phyloP scores from a whole-genome alignment of 2,888 invertebrate species.

The Ecdyonurus torrentis region DNA sequence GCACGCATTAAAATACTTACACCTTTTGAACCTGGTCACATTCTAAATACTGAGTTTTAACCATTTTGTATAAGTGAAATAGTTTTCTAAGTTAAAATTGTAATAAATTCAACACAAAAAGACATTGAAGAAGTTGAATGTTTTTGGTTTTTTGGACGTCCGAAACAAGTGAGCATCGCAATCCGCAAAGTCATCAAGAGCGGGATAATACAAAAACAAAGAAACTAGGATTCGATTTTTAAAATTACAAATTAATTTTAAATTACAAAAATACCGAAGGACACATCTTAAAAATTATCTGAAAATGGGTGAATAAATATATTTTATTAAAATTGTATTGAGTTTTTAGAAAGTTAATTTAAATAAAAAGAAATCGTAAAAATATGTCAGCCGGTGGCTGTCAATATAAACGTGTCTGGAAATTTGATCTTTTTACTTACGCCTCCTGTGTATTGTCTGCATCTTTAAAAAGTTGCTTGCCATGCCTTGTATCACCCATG shows the following conservation, averaged over 20 bases:
- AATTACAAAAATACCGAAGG: neutral
- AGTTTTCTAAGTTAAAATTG: too few relatives aligned
- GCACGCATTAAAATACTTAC: neutral
- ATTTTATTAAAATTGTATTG: too few relatives aligned
- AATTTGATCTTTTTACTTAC: neutral
- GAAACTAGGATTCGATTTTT: neutral
- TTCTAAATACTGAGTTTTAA: neutral
- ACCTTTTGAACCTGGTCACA: neutral
- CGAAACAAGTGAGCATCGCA: neutral
- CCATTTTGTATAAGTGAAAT: too few relatives aligned
- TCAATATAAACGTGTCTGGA: neutral
- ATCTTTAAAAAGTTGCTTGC: conserved; percentile 6
- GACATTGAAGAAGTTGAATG: too few relatives aligned
- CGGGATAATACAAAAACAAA: neutral
- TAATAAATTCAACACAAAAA: too few relatives aligned
- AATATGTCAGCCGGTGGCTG: neutral
- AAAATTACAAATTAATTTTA: too few relatives aligned
- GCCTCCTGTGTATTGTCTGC: conserved; percentile 6
- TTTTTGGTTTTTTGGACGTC: too few relatives aligned
- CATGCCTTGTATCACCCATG: too few relatives aligned
- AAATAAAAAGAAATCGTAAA: neutral
- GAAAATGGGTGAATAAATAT: too few relatives aligned
- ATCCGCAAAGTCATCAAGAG: neutral
- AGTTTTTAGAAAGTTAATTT: too few relatives aligned
- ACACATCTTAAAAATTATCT: too few relatives aligned